phyloP scores from a whole-genome alignment of 1,140 invertebrate genomes.

The Apis laboriosa region DNA sequence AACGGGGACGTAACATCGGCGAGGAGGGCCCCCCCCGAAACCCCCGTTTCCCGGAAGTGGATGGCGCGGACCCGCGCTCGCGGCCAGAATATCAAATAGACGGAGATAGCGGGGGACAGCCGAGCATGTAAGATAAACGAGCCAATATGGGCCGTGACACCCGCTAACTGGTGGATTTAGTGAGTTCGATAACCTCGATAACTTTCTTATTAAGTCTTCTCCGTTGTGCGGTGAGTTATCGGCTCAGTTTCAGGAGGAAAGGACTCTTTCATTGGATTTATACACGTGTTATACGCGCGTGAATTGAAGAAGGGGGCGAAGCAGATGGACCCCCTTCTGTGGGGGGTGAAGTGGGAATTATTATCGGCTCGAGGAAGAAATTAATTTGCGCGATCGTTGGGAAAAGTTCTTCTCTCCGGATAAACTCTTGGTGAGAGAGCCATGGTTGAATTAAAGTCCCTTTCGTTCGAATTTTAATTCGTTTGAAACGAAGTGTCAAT shows the following conservation, averaged over 20 bases:
- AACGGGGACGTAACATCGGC: constrained; percentile 18
- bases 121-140: constrained; percentile 73
- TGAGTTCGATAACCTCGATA: constrained; percentile 71
- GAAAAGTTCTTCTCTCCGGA: background rate
- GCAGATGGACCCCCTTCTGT: no score
- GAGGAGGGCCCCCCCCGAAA: constrained; percentile 13
- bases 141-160: constrained; percentile 72
- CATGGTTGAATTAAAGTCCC: background rate
- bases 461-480: background rate
- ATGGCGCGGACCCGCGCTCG: constrained; percentile 51
- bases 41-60: constrained; percentile 33
- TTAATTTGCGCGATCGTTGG: background rate
- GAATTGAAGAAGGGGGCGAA: background rate
- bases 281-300: constrained; percentile 21
- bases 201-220: constrained; percentile 74
- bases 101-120: constrained; percentile 59
- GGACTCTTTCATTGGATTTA: constrained; percentile 35
- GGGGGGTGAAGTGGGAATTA: background rate
- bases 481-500: no score
- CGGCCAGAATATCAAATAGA: constrained; percentile 73
- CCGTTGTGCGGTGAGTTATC: constrained; percentile 54
- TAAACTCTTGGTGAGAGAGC: background rate
- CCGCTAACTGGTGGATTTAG: constrained; percentile 75
- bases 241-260: constrained; percentile 25
- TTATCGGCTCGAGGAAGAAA: background rate